Evolutionary conservation across 2,797 vertebrate species (phyloP).

Genomic region (Poeciliopsis infans): DNA sequence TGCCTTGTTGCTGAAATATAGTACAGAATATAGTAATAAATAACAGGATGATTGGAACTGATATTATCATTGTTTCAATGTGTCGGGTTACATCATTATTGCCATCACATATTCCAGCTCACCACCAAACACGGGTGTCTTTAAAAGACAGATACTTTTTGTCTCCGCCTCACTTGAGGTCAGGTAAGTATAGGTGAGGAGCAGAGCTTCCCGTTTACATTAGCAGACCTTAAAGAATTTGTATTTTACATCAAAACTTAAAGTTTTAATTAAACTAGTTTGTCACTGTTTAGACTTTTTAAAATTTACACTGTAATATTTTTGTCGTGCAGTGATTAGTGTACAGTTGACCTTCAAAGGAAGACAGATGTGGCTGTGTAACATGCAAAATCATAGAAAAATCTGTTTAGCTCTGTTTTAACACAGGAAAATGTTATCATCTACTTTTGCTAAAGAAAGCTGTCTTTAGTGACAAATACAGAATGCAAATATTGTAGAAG

Average conservation of each 20-base stretch:
- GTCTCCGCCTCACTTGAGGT: conserved; percentile 20
- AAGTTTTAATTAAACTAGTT: neutral
- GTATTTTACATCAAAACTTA: neutral
- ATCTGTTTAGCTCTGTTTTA: neutral
- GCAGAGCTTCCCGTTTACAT: neutral
- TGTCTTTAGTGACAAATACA: neutral
- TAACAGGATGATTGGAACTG: neutral
- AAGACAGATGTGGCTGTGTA: neutral
- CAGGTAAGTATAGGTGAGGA: conserved; percentile 35
- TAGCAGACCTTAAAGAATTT: neutral
- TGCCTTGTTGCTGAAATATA: too few relatives aligned
- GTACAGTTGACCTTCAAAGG: neutral
- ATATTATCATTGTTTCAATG: neutral
- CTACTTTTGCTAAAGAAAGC: neutral
- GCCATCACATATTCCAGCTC: neutral
- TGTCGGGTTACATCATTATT: neutral
- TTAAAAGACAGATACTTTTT: neutral
- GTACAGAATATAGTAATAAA: too few relatives aligned
- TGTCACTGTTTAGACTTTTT: neutral
- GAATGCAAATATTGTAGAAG: neutral
- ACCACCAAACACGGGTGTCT: neutral
- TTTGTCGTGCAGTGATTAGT: neutral
- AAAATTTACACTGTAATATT: neutral
- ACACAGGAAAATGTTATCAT: neutral
- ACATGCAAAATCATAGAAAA: neutral